Percentiles rank a stretch among this genome's conserved stretches.
Conservation (phyloP, 2,113 vertebrate genomes). For the Rhineura floridana region DNA sequence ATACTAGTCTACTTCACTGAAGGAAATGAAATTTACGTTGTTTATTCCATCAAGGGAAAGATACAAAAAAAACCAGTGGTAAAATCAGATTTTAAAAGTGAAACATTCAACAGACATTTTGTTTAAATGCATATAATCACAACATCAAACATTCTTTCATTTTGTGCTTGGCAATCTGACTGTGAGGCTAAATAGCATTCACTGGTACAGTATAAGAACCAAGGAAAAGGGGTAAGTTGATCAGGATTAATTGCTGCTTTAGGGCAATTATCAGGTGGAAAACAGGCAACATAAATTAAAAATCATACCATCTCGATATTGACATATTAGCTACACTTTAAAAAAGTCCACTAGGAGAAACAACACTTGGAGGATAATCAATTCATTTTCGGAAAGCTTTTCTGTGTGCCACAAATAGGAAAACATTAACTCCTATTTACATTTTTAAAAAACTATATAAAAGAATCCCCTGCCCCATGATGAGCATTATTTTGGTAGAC, state of each 20-base stretch:
- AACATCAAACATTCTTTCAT: conserved; percentile 53
- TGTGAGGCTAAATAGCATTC: conserved; percentile 36
- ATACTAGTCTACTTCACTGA: background rate
- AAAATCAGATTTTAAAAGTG: conserved; percentile 58
- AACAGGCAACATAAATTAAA: conserved; percentile 36
- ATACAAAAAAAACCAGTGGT: conserved; percentile 57
- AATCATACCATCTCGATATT: conserved; percentile 19
- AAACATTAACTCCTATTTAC: conserved; percentile 1
- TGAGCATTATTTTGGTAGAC: background rate
- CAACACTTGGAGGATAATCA: background rate
- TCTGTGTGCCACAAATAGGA: background rate
- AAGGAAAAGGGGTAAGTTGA: conserved; percentile 31
- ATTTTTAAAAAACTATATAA: conserved; percentile 7
- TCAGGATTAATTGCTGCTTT: conserved; percentile 3
- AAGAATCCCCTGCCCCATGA: background rate
- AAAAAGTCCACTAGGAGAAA: conserved; percentile 8
- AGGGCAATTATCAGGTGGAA: conserved; percentile 47
- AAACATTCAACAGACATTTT: conserved; percentile 65
- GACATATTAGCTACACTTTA: background rate
- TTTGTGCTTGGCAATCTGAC: conserved; percentile 41
- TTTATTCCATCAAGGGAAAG: conserved; percentile 69
- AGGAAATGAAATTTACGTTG: conserved; percentile 17
- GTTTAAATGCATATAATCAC: conserved; percentile 64
- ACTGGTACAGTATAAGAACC: conserved; percentile 5
- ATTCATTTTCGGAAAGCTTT: conserved; percentile 33